A percentile compares a stretch with the other conserved stretches of the same genome.
These are phyloP conservation scores for Zaprionus nigranus DNA, from an alignment of 1,140 invertebrate genomes.

Conservation along the genomic window DNA sequence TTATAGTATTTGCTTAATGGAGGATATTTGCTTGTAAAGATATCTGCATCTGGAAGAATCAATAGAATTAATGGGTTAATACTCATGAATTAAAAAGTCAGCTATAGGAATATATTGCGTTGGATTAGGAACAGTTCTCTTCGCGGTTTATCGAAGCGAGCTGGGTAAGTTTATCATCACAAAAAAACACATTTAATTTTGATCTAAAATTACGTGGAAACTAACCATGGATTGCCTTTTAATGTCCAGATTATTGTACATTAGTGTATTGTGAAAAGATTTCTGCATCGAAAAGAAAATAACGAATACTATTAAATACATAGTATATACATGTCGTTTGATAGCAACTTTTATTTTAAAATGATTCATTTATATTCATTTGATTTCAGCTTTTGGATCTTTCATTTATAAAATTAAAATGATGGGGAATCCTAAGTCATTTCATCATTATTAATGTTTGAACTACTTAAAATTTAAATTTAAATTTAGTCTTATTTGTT, in stretches of 20 bases:
- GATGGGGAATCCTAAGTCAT: background rate
- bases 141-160: conserved; percentile 72
- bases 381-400: background rate
- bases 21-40: too few species aligned
- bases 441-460: background rate
- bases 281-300: too few species aligned
- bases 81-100: background rate
- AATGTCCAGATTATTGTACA: too few species aligned
- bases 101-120: conserved; percentile 37
- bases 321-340: background rate
- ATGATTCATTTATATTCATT: too few species aligned
- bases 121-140: conserved; percentile 72
- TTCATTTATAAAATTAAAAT: background rate
- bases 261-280: too few species aligned
- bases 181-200: background rate
- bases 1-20: too few species aligned
- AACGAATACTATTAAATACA: background rate
- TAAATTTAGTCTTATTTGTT: background rate
- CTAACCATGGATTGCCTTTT: background rate
- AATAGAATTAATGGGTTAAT: too few species aligned
- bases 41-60: too few species aligned
- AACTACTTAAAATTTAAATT: too few species aligned
- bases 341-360: background rate
- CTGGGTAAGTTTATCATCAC: conserved; percentile 75
- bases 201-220: background rate